Base-by-base conservation (phyloP, 1,140 invertebrate genomes). In the Adoxophyes honmai region DNA sequence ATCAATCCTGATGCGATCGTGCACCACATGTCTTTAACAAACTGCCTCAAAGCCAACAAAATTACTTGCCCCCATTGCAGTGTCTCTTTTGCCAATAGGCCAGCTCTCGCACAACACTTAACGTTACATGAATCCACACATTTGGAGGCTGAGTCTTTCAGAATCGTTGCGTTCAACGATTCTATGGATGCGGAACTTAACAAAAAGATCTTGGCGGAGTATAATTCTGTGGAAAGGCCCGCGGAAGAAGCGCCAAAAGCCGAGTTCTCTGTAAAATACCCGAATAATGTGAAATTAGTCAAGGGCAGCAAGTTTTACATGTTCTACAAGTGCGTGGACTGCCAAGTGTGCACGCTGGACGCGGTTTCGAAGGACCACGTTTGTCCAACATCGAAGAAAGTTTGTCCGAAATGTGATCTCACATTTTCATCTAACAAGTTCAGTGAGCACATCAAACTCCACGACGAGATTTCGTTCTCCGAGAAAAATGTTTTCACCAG, bases 161-260 rank as follows among this genome's bases (percentile, higher is more conserved):
- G 42, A 13, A 48, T 48, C 1, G 52, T 36, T 6, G 15, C 52
- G 11, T 60, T 64, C 34, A 57, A 60, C 35, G 14, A 60, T 11
- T 9, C 9, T 1, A 60, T 7, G 8, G 52, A 57, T 13, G 36
- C 33, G 21, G 57, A 57, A 18, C 48, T 57, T 4, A 52, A 39
- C 4, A 42, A 18, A 28, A 48, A 16, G 0, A 48, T 48, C 9
- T 21, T 48, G 42, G 6, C 2, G 2, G 21, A 28, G 21, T 28
- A 28, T 28, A 28, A 28, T 28, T 2, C 6, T 28, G 21, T 3
- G 21, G 21, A 3, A 28, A 6, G 2, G 2, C 2, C 6, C 2
- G 6, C 21, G 21, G 21, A 28, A 28, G 21, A 28, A 28, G 2
- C 21, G 6, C 21, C 21, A 3, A 28, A 28, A 28, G 6, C 21